phyloP scores from a whole-genome alignment of 2,797 vertebrate genomes.

The Hipposideros larvatus region DNA sequence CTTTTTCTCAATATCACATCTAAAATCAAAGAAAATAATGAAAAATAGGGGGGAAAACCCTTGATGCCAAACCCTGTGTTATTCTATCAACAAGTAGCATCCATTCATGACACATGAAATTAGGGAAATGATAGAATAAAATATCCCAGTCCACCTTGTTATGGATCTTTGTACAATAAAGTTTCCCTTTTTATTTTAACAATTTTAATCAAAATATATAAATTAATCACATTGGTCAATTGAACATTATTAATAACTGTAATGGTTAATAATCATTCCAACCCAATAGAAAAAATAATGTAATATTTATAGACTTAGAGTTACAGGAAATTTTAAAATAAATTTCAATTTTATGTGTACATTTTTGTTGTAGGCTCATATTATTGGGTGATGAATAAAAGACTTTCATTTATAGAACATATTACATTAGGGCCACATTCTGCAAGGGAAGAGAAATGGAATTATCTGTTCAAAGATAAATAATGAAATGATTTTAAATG shows the following conservation, averaged over 20 bases:
- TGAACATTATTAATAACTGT: not conserved
- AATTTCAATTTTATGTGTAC: not conserved
- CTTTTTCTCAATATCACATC: not conserved
- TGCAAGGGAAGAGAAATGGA: not conserved
- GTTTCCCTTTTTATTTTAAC: constrained; percentile 6
- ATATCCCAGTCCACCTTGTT: not conserved
- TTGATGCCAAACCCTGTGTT: not conserved
- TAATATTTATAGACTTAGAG: not conserved
- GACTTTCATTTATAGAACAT: not conserved
- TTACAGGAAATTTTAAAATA: not conserved
- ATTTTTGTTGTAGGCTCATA: not conserved
- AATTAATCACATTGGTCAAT: not conserved
- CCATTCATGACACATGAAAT: not conserved
- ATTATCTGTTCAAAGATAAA: not conserved
- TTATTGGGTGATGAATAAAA: not conserved
- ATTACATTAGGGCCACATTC: not conserved
- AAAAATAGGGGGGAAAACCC: not conserved
- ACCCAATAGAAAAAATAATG: not conserved
- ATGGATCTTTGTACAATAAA: not conserved
- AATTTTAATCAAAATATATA: not conserved
- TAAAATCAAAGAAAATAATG: not conserved
- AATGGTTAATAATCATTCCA: not conserved
- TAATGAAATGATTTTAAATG: not conserved
- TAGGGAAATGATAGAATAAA: not conserved
- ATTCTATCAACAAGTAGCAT: not conserved